A percentile compares a stretch with the other conserved stretches of the same genome.
Conservation (phyloP, 2,888 invertebrate genomes). For the Urechis unicinctus region DNA sequence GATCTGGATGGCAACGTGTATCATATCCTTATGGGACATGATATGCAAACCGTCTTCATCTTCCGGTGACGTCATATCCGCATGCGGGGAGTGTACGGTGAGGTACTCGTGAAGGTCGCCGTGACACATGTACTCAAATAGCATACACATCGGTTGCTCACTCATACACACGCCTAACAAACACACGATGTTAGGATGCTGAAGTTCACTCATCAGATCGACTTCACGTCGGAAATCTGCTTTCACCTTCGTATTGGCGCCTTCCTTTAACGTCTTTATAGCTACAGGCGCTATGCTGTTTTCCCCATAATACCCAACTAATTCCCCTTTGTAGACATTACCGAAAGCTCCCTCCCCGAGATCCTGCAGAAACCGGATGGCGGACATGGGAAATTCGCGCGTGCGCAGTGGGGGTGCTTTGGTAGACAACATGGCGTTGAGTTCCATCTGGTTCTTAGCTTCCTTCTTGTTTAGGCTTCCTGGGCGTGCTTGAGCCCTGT, state of each 20-base stretch:
- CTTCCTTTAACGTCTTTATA: constrained; percentile 88
- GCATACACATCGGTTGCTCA: constrained; percentile 83
- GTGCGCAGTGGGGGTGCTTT: constrained; percentile 15
- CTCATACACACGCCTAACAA: constrained; percentile 84
- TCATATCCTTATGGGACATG: constrained; percentile 62
- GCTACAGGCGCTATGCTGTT: constrained; percentile 90
- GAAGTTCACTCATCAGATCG: constrained; percentile 85
- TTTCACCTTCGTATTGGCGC: constrained; percentile 82
- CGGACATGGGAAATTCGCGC: constrained; percentile 77
- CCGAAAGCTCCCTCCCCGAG: constrained; percentile 73
- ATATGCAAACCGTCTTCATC: constrained; percentile 57
- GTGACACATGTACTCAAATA: constrained; percentile 92
- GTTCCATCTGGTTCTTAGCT: constrained; percentile 27
- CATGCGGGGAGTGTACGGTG: constrained; percentile 76
- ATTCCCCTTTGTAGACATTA: constrained; percentile 91
- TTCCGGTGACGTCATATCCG: constrained; percentile 57
- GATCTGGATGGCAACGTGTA: constrained; percentile 70
- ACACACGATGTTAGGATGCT: constrained; percentile 93
- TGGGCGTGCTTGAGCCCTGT: no score
- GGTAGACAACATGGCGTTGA: constrained; percentile 31
- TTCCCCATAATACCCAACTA: constrained; percentile 54
- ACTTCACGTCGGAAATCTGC: constrained; percentile 90
- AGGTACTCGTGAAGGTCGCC: constrained; percentile 96
- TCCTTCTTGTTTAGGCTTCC: constrained; percentile 25
- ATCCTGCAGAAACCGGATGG: constrained; percentile 54